phyloP scores from a whole-genome alignment of 2,113 vertebrate species.

The Bubo bubo region DNA sequence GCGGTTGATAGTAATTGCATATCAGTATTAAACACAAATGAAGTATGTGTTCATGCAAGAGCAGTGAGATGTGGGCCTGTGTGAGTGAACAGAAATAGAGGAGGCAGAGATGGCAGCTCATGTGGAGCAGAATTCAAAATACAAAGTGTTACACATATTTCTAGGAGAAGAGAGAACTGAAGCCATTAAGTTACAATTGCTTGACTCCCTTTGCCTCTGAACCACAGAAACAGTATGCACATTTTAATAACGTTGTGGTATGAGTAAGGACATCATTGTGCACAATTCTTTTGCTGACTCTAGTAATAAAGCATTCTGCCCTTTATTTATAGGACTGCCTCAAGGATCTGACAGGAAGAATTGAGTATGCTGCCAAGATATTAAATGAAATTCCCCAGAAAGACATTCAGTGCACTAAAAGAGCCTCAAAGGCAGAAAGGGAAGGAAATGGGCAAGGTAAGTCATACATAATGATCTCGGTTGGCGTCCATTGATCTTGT shows the following conservation, averaged over 20 bases:
- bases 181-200: background rate
- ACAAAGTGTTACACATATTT: background rate
- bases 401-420: slow-evolving; percentile 65
- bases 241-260: slow-evolving; percentile 15
- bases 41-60: background rate
- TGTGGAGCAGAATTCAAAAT: background rate
- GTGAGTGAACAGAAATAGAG: background rate
- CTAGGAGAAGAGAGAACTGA: background rate
- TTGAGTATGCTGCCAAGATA: slow-evolving; percentile 74
- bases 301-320: slow-evolving; percentile 63
- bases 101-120: background rate
- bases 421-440: slow-evolving; percentile 66
- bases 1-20: background rate
- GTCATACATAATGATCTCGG: slow-evolving; percentile 58
- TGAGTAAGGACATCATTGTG: slow-evolving; percentile 48
- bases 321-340: slow-evolving; percentile 77
- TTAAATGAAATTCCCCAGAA: slow-evolving; percentile 77
- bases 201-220: background rate
- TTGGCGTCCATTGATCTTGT: slow-evolving; percentile 44
- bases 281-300: slow-evolving; percentile 65
- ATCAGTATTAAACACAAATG: background rate
- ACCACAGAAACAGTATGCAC: background rate
- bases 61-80: background rate
- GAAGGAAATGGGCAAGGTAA: slow-evolving; percentile 71
- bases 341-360: slow-evolving; percentile 73